These are phyloP conservation scores for Troilus luridus DNA, from an alignment of 2,888 invertebrate genomes.

Conservation along the genomic window DNA sequence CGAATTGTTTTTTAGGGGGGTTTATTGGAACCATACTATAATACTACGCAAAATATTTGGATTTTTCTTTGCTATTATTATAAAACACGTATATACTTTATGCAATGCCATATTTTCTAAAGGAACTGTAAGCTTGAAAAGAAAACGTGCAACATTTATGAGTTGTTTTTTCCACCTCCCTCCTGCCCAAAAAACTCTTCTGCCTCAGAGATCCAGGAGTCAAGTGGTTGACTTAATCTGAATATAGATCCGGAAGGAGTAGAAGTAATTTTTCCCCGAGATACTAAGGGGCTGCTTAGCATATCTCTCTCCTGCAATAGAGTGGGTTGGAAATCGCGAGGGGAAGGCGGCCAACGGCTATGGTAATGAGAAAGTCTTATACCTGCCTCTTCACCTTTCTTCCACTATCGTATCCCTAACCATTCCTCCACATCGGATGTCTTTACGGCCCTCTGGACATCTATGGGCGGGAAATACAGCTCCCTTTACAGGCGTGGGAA, in stretches of 20 bases:
- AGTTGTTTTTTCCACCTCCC: background rate
- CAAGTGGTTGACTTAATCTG: slow-evolving; percentile 36
- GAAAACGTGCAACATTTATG: background rate
- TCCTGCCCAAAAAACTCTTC: background rate
- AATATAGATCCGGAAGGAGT: slow-evolving; percentile 12
- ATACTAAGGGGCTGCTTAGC: slow-evolving; percentile 4
- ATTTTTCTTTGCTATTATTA: no score
- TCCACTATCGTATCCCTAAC: background rate
- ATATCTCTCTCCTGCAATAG: background rate
- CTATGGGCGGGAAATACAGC: background rate
- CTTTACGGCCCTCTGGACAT: background rate
- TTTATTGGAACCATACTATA: no score
- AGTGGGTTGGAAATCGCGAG: background rate
- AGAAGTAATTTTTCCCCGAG: background rate
- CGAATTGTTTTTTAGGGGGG: no score
- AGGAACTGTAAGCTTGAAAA: background rate
- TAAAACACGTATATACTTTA: no score
- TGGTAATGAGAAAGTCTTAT: slow-evolving; percentile 6
- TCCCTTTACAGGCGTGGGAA: background rate
- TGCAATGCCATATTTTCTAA: background rate
- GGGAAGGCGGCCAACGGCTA: background rate
- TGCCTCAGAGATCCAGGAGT: background rate
- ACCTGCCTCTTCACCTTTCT: background rate
- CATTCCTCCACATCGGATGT: background rate
- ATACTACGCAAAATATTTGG: no score